A percentile compares a stretch with the other conserved stretches of the same genome.
Evolutionary conservation across 1,140 invertebrate species (phyloP).

Genomic region (Pogonus chalceus): DNA sequence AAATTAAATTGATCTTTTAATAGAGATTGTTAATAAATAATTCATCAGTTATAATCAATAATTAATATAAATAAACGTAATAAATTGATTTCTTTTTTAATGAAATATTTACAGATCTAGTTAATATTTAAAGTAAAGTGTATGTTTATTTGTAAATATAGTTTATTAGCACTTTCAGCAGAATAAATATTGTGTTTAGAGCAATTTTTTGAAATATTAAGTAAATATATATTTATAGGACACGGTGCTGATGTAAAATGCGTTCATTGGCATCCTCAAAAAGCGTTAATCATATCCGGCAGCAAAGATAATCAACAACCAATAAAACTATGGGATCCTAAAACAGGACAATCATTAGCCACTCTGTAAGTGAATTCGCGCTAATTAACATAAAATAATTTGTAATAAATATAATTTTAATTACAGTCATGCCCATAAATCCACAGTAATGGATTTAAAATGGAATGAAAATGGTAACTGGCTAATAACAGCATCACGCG

Average conservation of each 20-base stretch:
- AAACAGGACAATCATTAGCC: conserved; percentile 80
- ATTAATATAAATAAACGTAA: too few relatives aligned
- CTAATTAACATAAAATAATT: neutral
- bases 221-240: conserved; percentile 50
- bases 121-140: too few relatives aligned
- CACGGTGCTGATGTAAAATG: conserved; percentile 99
- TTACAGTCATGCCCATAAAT: conserved; percentile 94
- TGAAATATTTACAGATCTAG: too few relatives aligned
- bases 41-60: too few relatives aligned
- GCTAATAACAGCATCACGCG: conserved; percentile 95
- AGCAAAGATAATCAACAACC: conserved; percentile 99
- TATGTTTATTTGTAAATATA: too few relatives aligned
- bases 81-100: too few relatives aligned
- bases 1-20: too few relatives aligned
- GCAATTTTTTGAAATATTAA: neutral
- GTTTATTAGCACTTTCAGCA: too few relatives aligned
- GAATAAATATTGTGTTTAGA: too few relatives aligned
- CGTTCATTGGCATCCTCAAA: conserved; percentile 99
- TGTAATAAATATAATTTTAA: neutral
- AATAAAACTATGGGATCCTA: conserved; percentile 99
- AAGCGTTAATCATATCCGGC: conserved; percentile 91
- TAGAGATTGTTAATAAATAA: too few relatives aligned
- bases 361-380: conserved; percentile 48
- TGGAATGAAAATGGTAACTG: conserved; percentile 99
- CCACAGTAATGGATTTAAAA: conserved; percentile 96